Evolutionary conservation across 2,113 vertebrate species (phyloP).

Genomic region (Percopsis transmontana): DNA sequence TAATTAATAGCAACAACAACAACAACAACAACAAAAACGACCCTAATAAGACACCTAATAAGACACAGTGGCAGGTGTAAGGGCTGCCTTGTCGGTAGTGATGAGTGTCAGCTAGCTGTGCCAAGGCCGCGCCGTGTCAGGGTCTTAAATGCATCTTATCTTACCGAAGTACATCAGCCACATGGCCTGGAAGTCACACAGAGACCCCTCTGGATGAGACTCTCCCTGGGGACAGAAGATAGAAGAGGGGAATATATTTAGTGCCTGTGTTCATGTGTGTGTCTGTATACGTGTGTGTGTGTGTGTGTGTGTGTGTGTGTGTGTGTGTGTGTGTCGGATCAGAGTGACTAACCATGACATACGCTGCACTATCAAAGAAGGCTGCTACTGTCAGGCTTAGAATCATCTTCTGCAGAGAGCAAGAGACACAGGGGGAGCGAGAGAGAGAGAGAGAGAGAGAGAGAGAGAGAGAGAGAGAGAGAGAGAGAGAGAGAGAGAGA

Average conservation of each 20-base stretch:
- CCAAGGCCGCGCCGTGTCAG: slow-evolving; percentile 7
- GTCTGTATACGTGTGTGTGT: neutral
- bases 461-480: neutral
- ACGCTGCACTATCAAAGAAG: slow-evolving; percentile 81
- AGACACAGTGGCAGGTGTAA: neutral
- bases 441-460: neutral
- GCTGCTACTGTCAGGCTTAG: slow-evolving; percentile 81
- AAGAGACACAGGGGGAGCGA: neutral
- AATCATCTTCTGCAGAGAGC: slow-evolving; percentile 80
- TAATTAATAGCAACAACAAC: slow-evolving; percentile 2
- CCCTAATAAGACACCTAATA: neutral
- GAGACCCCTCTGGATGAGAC: slow-evolving; percentile 70
- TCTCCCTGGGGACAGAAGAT: slow-evolving; percentile 66
- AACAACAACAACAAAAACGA: neutral
- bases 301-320: slow-evolving; percentile 1
- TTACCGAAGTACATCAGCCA: slow-evolving; percentile 87
- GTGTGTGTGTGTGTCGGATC: slow-evolving; percentile 13
- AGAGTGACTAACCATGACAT: slow-evolving; percentile 81
- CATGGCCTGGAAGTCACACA: slow-evolving; percentile 84
- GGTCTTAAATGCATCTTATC: slow-evolving; percentile 43
- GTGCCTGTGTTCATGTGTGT: slow-evolving; percentile 1
- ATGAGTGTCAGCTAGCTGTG: slow-evolving; percentile 11
- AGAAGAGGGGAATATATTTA: slow-evolving; percentile 5
- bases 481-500: slow-evolving; percentile 9
- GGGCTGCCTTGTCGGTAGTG: neutral